Evolutionary conservation across 1,140 invertebrate genomes (phyloP), one percentile per base, ranked within the genome.

Genomic region (Propsilocerus akamusi): DNA sequence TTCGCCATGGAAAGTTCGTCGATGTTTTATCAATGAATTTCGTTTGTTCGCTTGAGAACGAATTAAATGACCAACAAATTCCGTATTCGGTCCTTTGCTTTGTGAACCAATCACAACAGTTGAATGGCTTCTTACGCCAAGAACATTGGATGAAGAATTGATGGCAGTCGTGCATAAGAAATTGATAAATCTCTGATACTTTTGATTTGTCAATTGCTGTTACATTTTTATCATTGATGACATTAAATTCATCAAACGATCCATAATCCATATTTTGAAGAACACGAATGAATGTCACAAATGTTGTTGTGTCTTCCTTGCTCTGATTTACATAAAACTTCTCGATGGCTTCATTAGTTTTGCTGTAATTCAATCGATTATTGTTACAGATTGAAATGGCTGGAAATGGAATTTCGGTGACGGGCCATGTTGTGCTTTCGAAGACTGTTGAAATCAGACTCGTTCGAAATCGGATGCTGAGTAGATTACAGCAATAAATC

Each of bases 1-100:
- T 57, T 22, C 56, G 55, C 59, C 61, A 64, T 0, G 63, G 63
- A 56, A 57, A 64, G 49, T 4, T n/a, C 10, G 5, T 20, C n/a
- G n/a, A n/a, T 20, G 17, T 17, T 6, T 17, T 14, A 41, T 20
- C 22, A 7, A 41, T 6, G 22, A 41, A 17, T 41, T 20, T 1
- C 22, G 46, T 47, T 5, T 11, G 55, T 11, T 56, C 59, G n/a
- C 67, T 66, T 51, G 70, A 65, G 47, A 65, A 50, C 0, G 72
- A 64, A 56, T 76, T 76, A 52, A 75, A 76, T 17, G 65, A 61
- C 54, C 69, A 72, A 50, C 74, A 76, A 26, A 69, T 63, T 0
- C 74, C 74, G 50, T 63, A 67, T 58, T 74, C 71, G n/a, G 72
- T 74, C 22, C 55, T 56, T 11, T 63, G 55, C 37, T 55, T 50